Percentiles rank a stretch among this genome's conserved stretches.
phyloP scores from a whole-genome alignment of 2,797 vertebrate species.

The Xiphophorus birchmanni region DNA sequence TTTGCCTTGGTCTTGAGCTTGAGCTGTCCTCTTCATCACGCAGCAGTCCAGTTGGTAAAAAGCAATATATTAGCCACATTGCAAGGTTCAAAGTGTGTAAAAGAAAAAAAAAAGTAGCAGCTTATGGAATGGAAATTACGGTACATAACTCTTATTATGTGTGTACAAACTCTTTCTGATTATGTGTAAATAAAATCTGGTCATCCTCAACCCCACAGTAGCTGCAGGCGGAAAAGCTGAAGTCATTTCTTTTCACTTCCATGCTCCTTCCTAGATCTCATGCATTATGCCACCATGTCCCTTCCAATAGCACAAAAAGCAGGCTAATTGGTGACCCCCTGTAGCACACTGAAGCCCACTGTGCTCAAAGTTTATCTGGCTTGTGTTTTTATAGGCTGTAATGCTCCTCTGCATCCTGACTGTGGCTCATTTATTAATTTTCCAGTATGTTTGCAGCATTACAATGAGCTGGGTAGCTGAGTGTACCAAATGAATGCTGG shows the following conservation, averaged over 20 bases:
- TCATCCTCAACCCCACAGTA: conserved; percentile 38
- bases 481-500: conserved; percentile 40
- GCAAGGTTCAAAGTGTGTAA: too few relatives aligned
- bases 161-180: background rate
- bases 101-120: too few relatives aligned
- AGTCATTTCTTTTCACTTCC: conserved; percentile 33
- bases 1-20: too few relatives aligned
- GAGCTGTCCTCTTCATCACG: too few relatives aligned
- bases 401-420: conserved; percentile 28
- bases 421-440: conserved; percentile 55
- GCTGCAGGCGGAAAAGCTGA: conserved; percentile 22
- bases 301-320: conserved; percentile 27
- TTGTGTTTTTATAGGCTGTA: conserved; percentile 43
- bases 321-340: conserved; percentile 53
- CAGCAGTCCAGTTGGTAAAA: too few relatives aligned
- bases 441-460: conserved; percentile 44
- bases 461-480: conserved; percentile 35
- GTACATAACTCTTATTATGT: background rate
- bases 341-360: conserved; percentile 34
- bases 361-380: conserved; percentile 28
- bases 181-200: conserved; percentile 35
- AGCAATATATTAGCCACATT: too few relatives aligned
- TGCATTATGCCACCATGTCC: conserved; percentile 18
- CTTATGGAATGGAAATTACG: too few relatives aligned
- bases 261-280: conserved; percentile 26